phyloP scores from a whole-genome alignment of 2,797 vertebrate genomes.

The Coreius guichenoti region DNA sequence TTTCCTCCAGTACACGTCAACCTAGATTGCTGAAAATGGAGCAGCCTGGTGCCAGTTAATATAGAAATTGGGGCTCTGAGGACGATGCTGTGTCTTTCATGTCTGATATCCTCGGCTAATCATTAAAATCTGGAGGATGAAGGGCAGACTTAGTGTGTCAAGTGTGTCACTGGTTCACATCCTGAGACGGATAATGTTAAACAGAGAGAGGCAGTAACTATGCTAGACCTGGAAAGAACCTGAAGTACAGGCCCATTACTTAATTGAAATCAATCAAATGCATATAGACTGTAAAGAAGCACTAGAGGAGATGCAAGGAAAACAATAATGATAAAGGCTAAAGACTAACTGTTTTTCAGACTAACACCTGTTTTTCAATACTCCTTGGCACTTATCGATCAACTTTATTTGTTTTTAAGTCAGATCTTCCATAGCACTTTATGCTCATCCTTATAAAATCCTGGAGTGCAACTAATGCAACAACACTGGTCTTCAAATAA shows the following conservation, averaged over 20 bases:
- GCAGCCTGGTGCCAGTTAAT: constrained; percentile 66
- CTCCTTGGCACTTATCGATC: not conserved
- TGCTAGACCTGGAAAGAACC: not conserved
- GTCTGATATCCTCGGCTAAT: constrained; percentile 51
- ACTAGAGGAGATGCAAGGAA: not conserved
- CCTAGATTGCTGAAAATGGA: constrained; percentile 77
- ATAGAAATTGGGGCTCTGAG: constrained; percentile 71
- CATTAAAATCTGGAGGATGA: constrained; percentile 39
- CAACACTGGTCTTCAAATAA: constrained; percentile 3
- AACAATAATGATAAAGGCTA: constrained; percentile 10
- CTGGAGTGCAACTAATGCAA: not conserved
- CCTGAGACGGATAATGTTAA: not conserved
- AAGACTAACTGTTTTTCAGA: too few species aligned
- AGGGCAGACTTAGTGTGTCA: constrained; percentile 48
- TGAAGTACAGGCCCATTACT: not conserved
- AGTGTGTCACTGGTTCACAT: constrained; percentile 2
- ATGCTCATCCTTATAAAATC: not conserved
- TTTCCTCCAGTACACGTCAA: constrained; percentile 72
- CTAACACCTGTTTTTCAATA: not conserved
- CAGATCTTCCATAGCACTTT: not conserved
- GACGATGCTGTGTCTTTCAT: constrained; percentile 54
- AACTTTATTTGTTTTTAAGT: constrained; percentile 4
- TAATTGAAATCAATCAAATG: constrained; percentile 10
- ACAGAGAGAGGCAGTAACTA: not conserved
- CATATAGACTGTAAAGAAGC: not conserved